phyloP scores from a whole-genome alignment of 1,140 invertebrate species.

The Tetragonula clypearis region DNA sequence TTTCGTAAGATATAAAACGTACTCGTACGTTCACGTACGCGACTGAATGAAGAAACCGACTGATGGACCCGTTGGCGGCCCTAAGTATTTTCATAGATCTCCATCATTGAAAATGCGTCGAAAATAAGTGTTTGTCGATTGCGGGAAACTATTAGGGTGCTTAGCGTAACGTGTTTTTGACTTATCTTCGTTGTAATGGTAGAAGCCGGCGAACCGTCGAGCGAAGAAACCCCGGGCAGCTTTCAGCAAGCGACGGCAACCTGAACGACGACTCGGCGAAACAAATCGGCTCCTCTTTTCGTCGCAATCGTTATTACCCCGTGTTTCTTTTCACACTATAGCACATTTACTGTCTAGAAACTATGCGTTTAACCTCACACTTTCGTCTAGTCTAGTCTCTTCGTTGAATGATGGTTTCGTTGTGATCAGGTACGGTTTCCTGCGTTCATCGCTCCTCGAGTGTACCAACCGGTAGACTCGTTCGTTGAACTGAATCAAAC shows the following conservation, averaged over 20 bases:
- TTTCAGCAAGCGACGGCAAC: constrained; percentile 56
- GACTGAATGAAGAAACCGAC: not conserved
- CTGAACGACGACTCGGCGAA: not conserved
- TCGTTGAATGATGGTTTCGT: constrained; percentile 54
- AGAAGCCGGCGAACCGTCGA: not conserved
- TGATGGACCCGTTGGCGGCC: not conserved
- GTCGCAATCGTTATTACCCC: not conserved
- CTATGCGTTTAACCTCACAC: constrained; percentile 29
- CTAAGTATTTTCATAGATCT: constrained; percentile 69
- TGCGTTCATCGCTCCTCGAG: constrained; percentile 8
- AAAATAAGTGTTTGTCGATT: not conserved
- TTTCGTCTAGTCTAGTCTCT: constrained; percentile 24
- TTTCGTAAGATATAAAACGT: not conserved
- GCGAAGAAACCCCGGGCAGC: not conserved
- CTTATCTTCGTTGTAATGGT: constrained; percentile 55
- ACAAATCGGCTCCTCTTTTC: not conserved
- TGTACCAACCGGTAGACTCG: not conserved
- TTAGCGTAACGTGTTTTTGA: constrained; percentile 14
- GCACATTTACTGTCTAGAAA: constrained; percentile 27
- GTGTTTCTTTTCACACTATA: constrained; percentile 2
- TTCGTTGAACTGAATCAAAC: not conserved
- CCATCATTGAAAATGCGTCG: constrained; percentile 45
- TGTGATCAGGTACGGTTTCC: constrained; percentile 65
- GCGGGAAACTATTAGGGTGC: not conserved
- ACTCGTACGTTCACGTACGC: no score